Evolutionary conservation across 2,797 vertebrate genomes (phyloP), one percentile per base, ranked within the genome.

Genomic region (Notamacropus eugenii): DNA sequence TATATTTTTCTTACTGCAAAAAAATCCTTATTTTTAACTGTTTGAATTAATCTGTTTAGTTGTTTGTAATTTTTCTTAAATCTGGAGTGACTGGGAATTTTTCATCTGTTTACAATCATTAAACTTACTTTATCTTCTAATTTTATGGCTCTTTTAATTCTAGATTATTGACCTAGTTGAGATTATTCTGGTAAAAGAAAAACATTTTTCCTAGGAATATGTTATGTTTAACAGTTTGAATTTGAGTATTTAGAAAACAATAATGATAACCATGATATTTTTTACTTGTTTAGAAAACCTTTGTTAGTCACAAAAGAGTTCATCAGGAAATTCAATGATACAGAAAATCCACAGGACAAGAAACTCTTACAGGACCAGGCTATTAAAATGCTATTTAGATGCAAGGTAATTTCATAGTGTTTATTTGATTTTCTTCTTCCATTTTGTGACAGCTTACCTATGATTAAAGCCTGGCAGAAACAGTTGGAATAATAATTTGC

Each of bases 241-340:
- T 5, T 95, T 91, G 56, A 93, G 93, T 94, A 92, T 96, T 93
- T 96, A 92, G 94, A 95, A 91, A 59, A 90, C 93, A 55, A 16
- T 95, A 94, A 16, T 91, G 19, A 91, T 93, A 97, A 6, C 46
- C 56, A 14, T 97, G 93, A 91, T 94, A 93, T 1, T 91, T 96
- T 96, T 3, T 97, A 91, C 55, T 95, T 97, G 95, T 98, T 91
- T 95, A 98, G 97, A 91, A 95, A 96, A 92, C 93, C 97, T 16
- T 97, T 98, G 98, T 94, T 98, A 98, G 97, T 98, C 92, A 98
- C 96, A 97, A 91, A 98, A 92, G 96, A 98, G 96, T 98, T 98
- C 54, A 97, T 98, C 97, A 91, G 97, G 94, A 97, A 97, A 90
- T 99, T 97, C 94, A 98, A 98, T 91, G 2, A 96, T 24, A 95